These are phyloP conservation scores for Nasua narica DNA, from an alignment of 2,797 vertebrate genomes.

Conservation along the genomic window DNA sequence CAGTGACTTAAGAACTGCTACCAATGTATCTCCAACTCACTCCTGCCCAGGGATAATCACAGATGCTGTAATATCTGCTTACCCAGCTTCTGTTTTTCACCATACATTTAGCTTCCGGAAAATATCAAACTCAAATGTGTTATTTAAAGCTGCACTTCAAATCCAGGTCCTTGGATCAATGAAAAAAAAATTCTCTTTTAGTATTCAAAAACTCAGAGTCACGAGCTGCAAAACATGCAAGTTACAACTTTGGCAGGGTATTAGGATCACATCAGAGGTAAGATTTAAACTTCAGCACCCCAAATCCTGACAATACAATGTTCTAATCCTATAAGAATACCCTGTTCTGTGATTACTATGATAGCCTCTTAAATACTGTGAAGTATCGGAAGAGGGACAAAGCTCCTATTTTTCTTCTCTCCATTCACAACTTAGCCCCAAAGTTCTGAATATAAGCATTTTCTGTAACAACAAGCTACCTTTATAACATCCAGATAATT, in stretches of 20 bases:
- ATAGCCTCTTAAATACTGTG: slow-evolving; percentile 74
- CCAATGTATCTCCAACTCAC: not conserved
- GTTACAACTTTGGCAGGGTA: not conserved
- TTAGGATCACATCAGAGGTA: not conserved
- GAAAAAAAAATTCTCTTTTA: not conserved
- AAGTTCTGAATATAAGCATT: slow-evolving; percentile 86
- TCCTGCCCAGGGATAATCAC: not conserved
- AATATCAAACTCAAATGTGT: slow-evolving; percentile 4
- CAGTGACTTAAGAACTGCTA: slow-evolving; percentile 33
- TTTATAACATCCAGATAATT: slow-evolving; percentile 94
- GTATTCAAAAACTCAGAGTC: not conserved
- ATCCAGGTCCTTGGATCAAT: slow-evolving; percentile 9
- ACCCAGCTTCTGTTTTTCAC: not conserved
- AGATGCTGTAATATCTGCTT: not conserved
- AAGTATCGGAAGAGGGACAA: slow-evolving; percentile 75
- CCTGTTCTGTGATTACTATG: slow-evolving; percentile 71
- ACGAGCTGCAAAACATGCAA: not conserved
- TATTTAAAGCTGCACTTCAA: slow-evolving; percentile 38
- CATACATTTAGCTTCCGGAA: not conserved
- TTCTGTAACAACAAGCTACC: slow-evolving; percentile 89
- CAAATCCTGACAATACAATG: slow-evolving; percentile 6
- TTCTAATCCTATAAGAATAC: slow-evolving; percentile 81
- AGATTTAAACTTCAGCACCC: slow-evolving; percentile 2
- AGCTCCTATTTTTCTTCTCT: slow-evolving; percentile 66
- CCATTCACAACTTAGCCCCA: slow-evolving; percentile 77